Conservation (phyloP, 1,140 invertebrate species). For the Drosophila setifemur region DNA sequence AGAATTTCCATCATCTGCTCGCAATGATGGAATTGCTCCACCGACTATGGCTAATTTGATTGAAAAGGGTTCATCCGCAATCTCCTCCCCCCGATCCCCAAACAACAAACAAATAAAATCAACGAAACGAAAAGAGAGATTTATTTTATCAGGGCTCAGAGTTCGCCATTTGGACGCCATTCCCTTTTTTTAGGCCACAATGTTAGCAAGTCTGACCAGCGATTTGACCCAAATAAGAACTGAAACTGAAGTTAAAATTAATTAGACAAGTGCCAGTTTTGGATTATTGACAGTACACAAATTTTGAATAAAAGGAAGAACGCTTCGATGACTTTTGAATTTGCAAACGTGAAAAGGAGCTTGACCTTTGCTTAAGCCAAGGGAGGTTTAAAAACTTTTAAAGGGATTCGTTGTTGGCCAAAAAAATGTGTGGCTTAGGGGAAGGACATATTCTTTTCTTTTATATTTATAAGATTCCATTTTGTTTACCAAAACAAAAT, state of each 20-base stretch:
- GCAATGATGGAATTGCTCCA: conserved; percentile 55
- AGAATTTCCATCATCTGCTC: conserved; percentile 45
- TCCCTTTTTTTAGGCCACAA: conserved; percentile 7
- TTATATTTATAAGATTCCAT: too few species aligned
- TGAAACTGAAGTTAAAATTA: conserved; percentile 52
- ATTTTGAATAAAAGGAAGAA: conserved; percentile 12
- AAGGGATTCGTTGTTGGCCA: background rate
- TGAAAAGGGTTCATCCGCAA: conserved; percentile 64
- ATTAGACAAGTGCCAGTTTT: conserved; percentile 55
- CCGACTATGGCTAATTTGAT: conserved; percentile 62
- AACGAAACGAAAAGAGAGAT: conserved; percentile 45
- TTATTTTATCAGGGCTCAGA: conserved; percentile 49
- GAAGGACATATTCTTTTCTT: background rate
- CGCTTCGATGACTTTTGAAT: conserved; percentile 5
- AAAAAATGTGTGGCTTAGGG: background rate
- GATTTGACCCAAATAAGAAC: conserved; percentile 5
- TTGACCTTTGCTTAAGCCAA: background rate
- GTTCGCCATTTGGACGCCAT: conserved; percentile 44
- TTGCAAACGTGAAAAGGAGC: background rate
- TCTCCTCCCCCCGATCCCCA: background rate
- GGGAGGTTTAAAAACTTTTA: background rate
- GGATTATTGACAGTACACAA: background rate
- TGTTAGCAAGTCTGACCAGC: background rate
- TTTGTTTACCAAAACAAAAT: too few species aligned
- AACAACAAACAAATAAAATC: conserved; percentile 62